Evolutionary conservation across 2,888 invertebrate genomes (phyloP).

Genomic region (Conomelus anceps): DNA sequence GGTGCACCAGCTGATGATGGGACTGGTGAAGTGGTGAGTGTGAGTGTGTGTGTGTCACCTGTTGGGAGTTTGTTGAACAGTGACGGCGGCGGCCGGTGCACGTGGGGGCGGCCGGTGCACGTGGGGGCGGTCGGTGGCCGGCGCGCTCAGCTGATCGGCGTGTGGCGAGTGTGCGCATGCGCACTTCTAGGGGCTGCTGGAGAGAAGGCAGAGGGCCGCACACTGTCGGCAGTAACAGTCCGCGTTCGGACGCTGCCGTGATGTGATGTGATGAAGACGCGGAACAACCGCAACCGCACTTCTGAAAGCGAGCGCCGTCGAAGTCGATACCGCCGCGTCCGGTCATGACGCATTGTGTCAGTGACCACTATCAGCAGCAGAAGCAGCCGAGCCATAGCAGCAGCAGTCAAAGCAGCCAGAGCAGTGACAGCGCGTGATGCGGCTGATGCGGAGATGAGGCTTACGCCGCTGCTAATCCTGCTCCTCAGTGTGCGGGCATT

Average conservation of each 20-base stretch:
- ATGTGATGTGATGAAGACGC: background rate
- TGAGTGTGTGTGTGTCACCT: background rate
- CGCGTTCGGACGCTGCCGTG: conserved; percentile 10
- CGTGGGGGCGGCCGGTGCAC: background rate
- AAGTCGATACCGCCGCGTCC: background rate
- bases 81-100: background rate
- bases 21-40: too few species aligned
- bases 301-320: background rate
- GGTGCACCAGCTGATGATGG: background rate
- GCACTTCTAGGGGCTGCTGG: background rate
- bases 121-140: background rate
- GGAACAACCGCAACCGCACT: background rate
- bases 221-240: background rate
- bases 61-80: too few species aligned
- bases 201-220: background rate
- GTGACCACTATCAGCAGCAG: background rate
- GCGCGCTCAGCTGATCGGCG: background rate
- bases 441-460: background rate
- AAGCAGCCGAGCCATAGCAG: background rate
- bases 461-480: background rate
- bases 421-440: background rate
- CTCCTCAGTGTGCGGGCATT: conserved; percentile 13
- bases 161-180: conserved; percentile 1
- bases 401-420: background rate
- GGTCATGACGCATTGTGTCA: background rate